Evolutionary conservation across 2,113 vertebrate species (phyloP), one percentile per base, ranked within the genome.

Genomic region (Paramisgurnus dabryanus): DNA sequence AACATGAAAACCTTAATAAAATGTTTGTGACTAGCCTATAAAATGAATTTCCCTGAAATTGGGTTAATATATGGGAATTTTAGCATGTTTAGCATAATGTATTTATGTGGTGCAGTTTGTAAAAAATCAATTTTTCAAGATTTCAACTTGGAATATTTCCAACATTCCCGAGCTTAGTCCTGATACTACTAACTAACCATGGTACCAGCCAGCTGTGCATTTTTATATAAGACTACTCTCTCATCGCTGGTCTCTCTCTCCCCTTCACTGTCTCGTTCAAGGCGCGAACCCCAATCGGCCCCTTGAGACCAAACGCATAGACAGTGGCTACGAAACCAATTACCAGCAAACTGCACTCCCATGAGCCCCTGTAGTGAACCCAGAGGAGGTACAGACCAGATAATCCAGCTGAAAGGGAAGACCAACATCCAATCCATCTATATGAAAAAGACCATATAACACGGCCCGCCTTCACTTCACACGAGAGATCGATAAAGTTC

Each of bases 281-380:
- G 60, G 40, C 40, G 58, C 17, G 49, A 50, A 76, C 7, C 58
- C 8, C 73, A 76, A 39, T 47, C 57, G 7, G 57, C 6, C 58
- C 45, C 0, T 8, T 0, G 43, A 22, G 71, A 63, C 73, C 60
- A 49, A 76, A 43, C 22, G 11, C 73, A 50, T 75, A 75, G 58
- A 64, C 72, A 61, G 72, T 75, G 72, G 41, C 49, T 76, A 39
- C 60, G n/a, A 76, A 64, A 64, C 43, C 73, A 76, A 64, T 76
- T 76, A 76, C 73, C 73, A 64, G 22, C 60, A 50, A 76, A 64
- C 60, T 50, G 41, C 27, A 22, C 45, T 76, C 73, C 73, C 60
- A 63, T 11, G 8, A 63, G 60, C 60, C 60, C 49, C 73, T 9
- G 34, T 11, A 50, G 50, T 63, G 64, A 76, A 76, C 60, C 61